Conservation (phyloP, 1,140 invertebrate species). For the Pteromalus puparum region DNA sequence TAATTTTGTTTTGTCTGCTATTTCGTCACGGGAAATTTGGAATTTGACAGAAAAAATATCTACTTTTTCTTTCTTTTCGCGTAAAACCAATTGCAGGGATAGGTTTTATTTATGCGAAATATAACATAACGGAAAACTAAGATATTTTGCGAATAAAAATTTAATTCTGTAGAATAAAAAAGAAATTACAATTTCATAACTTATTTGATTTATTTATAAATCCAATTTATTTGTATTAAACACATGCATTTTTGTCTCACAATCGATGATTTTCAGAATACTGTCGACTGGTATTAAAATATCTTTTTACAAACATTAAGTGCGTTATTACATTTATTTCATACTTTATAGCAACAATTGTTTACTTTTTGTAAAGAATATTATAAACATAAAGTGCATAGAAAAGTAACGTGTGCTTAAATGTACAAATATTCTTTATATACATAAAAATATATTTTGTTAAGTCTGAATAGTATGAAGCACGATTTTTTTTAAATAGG, state of each 20-base stretch:
- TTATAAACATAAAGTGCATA: neutral
- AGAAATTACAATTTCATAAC: too few species aligned
- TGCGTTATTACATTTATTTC: neutral
- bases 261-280: neutral
- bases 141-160: too few species aligned
- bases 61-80: too few species aligned
- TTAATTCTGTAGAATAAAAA: too few species aligned
- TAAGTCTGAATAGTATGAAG: neutral
- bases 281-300: neutral
- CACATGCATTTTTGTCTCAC: neutral
- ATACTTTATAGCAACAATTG: neutral
- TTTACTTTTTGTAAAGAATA: neutral
- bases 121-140: too few species aligned
- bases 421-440: neutral
- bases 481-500: neutral
- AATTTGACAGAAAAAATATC: too few species aligned
- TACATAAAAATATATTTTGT: neutral
- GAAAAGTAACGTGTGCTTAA: neutral
- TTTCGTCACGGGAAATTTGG: too few species aligned
- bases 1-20: too few species aligned
- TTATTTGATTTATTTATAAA: neutral
- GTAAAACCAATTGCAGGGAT: too few species aligned
- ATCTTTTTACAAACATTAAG: constrained; percentile 19
- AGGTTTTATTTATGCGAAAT: too few species aligned
- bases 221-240: neutral